Evolutionary conservation across 1,140 invertebrate species (phyloP).

Genomic region (Rhagoletis pomonella): DNA sequence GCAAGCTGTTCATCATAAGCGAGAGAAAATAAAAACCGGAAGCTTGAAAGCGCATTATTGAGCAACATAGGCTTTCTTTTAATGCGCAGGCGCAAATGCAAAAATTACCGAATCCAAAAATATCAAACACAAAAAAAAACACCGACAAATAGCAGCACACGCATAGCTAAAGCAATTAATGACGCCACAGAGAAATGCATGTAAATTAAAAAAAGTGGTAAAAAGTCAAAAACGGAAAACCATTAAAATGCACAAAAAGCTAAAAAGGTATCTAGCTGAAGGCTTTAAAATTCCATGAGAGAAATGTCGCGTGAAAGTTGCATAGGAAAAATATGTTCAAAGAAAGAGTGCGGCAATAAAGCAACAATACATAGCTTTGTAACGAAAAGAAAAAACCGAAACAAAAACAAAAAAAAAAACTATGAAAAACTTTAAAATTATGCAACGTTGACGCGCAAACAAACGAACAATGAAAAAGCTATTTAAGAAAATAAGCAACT

Average conservation of each 20-base stretch:
- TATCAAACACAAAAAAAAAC: neutral
- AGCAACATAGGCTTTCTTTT: neutral
- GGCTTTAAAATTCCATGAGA: constrained; percentile 37
- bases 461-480: neutral
- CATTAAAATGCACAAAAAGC: constrained; percentile 3
- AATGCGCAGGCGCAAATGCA: constrained; percentile 20
- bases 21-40: constrained; percentile 15
- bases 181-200: constrained; percentile 34
- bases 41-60: neutral
- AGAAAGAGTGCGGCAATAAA: neutral
- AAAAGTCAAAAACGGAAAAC: constrained; percentile 16
- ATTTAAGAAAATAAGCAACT: neutral
- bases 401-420: neutral
- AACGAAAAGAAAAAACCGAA: neutral
- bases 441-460: neutral
- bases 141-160: neutral
- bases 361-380: neutral
- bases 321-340: neutral
- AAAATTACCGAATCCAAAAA: neutral
- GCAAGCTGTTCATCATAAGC: neutral
- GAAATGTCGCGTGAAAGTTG: constrained; percentile 54
- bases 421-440: neutral
- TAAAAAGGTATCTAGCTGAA: neutral
- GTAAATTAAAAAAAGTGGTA: neutral
- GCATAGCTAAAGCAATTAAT: constrained; percentile 12